Evolutionary conservation across 2,888 invertebrate species (phyloP), one percentile per base, ranked within the genome.

Genomic region (Amiota mariae): DNA sequence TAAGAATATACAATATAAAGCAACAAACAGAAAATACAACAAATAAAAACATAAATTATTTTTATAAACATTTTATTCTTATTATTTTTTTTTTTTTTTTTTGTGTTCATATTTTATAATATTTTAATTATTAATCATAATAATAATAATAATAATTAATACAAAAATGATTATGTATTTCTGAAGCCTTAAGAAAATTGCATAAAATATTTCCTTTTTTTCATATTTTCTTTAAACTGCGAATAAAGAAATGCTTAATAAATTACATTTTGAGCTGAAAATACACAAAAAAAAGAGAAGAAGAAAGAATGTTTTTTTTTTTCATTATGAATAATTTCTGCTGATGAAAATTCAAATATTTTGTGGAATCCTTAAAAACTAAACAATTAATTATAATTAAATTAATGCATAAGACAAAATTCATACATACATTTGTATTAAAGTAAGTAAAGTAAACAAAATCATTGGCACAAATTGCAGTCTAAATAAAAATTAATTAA

Each of bases 391-490:
- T 36, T 6, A 36, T 36, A 36, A 36, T 36, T 36, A 36, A 36
- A 36, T 36, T 36, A 36, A 36, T 36, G 36, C 36, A 36, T 36
- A 36, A 36, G 36, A 36, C 8, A 20, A 15, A 57, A 46, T 24
- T 24, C 24, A 24, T 24, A 24, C n/a, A 70, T 57, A 15, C 66
- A 47, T 70, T 24, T 47, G 46, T 51, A 68, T 68, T 63, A 72
- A 72, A 68, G 15, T 74, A 75, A 72, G n/a, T 78, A 78, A 82
- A 78, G 77, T 74, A 75, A 81, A 80, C 9, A 78, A 82, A 84
- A 88, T 88, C 86, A 88, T 88, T 89, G 88, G 89, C 89, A 89
- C 87, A 88, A 88, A 84, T 87, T 87, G 88, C 88, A 88, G 86
- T 88, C 82, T 87, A 87, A 88, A 82, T 76, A 64, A 73, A 75